Evolutionary conservation across 2,888 invertebrate genomes (phyloP).

Genomic region (Cabera pusaria): DNA sequence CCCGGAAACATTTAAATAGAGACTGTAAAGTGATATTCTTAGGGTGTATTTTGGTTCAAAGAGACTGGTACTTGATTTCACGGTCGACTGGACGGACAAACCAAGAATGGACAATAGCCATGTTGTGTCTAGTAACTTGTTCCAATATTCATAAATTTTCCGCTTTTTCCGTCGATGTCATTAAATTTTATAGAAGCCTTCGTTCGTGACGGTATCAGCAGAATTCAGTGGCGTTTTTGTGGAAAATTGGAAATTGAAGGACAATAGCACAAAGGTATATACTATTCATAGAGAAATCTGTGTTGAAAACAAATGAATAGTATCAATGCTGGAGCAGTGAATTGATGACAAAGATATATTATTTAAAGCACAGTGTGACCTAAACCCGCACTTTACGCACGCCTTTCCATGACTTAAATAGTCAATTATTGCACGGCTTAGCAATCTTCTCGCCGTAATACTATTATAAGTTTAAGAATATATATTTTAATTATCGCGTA

Average conservation of each 20-base stretch:
- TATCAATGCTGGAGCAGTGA: no score
- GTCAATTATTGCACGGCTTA: no score
- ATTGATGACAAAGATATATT: no score
- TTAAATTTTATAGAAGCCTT: conserved; percentile 28
- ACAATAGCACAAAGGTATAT: not conserved
- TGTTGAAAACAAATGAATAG: no score
- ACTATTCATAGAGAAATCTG: no score
- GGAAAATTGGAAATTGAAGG: conserved; percentile 4
- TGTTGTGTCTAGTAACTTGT: conserved; percentile 34
- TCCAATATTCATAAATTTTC: conserved; percentile 48
- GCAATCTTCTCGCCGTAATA: no score
- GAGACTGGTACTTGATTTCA: conserved; percentile 44
- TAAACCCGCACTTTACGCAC: no score
- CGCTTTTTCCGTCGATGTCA: conserved; percentile 33
- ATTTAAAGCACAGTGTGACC: no score
- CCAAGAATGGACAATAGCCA: conserved; percentile 39
- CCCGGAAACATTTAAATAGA: not conserved
- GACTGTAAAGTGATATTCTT: conserved; percentile 2
- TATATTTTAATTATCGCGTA: no score
- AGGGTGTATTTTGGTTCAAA: conserved; percentile 14
- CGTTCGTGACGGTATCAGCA: conserved; percentile 8
- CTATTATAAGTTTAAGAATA: no score
- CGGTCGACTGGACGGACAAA: conserved; percentile 42
- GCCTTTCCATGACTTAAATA: no score
- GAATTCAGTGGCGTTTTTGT: conserved; percentile 4